Conservation (phyloP, 2,888 invertebrate genomes). For the Drosophila fulvimacula region DNA sequence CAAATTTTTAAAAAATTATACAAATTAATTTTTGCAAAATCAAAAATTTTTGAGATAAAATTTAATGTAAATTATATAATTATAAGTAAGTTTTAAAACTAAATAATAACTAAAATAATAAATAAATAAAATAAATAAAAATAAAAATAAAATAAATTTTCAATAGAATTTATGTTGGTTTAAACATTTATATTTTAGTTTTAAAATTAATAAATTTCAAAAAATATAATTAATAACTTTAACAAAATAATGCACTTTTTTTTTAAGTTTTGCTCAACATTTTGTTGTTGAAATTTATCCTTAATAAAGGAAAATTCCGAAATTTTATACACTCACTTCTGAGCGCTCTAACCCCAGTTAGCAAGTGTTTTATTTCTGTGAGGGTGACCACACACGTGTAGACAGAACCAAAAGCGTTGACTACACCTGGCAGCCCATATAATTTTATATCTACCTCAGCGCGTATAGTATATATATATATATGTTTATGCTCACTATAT, state of each 20-base stretch:
- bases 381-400: constrained; percentile 35
- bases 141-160: too few relatives aligned
- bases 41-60: too few relatives aligned
- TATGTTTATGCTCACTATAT: constrained; percentile 7
- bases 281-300: neutral
- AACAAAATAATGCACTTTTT: neutral
- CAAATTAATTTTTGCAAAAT: too few relatives aligned
- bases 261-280: too few relatives aligned
- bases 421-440: constrained; percentile 73
- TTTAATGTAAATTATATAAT: too few relatives aligned
- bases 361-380: constrained; percentile 45
- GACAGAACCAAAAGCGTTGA: constrained; percentile 67
- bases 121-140: too few relatives aligned
- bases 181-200: too few relatives aligned
- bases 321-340: neutral
- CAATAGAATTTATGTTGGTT: too few relatives aligned
- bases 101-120: too few relatives aligned
- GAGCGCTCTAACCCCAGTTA: neutral
- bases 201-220: neutral
- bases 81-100: too few relatives aligned
- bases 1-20: too few relatives aligned
- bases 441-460: constrained; percentile 56
- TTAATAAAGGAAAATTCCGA: neutral
- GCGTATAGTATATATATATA: neutral
- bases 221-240: neutral